phyloP scores from a whole-genome alignment of 1,140 invertebrate genomes.

The Luehdorfia chinensis region DNA sequence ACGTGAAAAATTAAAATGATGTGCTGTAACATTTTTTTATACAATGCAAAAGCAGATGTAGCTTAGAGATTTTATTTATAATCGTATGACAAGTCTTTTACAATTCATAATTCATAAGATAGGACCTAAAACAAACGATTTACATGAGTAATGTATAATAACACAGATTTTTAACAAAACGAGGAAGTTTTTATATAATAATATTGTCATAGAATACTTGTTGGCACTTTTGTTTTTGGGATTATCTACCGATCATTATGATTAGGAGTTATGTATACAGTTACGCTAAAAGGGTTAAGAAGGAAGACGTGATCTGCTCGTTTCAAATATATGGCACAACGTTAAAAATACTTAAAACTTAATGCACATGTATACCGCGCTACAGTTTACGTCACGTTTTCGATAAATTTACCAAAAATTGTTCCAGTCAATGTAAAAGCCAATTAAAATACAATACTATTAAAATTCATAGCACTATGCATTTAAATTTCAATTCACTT shows the following conservation, averaged over 20 bases:
- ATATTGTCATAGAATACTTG: constrained; percentile 15
- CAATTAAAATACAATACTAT: too few relatives aligned
- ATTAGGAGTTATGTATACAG: constrained; percentile 26
- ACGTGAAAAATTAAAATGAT: constrained; percentile 6
- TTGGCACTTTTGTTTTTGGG: constrained; percentile 25
- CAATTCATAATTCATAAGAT: neutral
- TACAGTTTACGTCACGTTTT: constrained; percentile 9
- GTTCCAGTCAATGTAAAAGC: too few relatives aligned
- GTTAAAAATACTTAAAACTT: constrained; percentile 5
- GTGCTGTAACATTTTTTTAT: constrained; percentile 10
- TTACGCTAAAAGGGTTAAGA: constrained; percentile 48
- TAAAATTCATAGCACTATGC: too few relatives aligned
- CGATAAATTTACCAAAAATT: too few relatives aligned
- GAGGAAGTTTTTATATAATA: neutral
- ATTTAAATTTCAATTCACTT: too few relatives aligned
- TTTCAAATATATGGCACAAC: constrained; percentile 22
- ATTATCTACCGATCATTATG: constrained; percentile 18
- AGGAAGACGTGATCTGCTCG: constrained; percentile 66
- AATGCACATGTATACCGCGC: neutral
- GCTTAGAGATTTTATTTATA: constrained; percentile 3
- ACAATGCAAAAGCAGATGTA: neutral
- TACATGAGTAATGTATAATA: neutral
- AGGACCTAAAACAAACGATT: neutral
- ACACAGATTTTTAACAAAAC: neutral
- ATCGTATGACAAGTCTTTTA: constrained; percentile 4